These are phyloP conservation scores for Ceuthmochares aereus DNA, from an alignment of 2,113 vertebrate genomes.

Conservation along the genomic window DNA sequence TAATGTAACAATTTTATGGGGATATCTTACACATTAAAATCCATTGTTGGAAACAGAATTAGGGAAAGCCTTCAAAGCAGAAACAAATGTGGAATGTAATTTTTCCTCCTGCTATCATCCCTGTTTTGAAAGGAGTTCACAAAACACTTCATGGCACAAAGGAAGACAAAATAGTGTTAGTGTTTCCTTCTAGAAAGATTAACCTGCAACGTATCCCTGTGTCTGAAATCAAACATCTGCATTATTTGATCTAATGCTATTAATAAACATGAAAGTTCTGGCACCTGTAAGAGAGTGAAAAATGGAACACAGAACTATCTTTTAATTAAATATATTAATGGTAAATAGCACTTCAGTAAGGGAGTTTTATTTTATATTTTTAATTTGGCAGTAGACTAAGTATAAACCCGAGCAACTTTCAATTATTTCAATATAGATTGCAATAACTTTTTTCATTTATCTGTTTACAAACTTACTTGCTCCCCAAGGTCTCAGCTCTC, in stretches of 20 bases:
- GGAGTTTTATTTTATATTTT: slow-evolving; percentile 45
- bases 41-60: background rate
- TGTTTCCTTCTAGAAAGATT: slow-evolving; percentile 38
- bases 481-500: background rate
- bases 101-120: background rate
- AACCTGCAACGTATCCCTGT: background rate
- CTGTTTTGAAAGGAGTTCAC: slow-evolving; percentile 15
- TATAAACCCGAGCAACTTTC: slow-evolving; percentile 20
- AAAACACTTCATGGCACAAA: background rate
- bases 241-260: slow-evolving; percentile 57
- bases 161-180: background rate
- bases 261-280: slow-evolving; percentile 52
- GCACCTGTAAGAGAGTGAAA: slow-evolving; percentile 65
- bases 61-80: background rate
- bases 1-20: background rate
- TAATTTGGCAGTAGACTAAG: slow-evolving; percentile 35
- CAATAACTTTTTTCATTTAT: slow-evolving; percentile 1
- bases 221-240: slow-evolving; percentile 57
- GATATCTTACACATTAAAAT: background rate
- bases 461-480: background rate
- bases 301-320: slow-evolving; percentile 58
- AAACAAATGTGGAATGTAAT: background rate
- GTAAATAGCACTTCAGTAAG: slow-evolving; percentile 34
- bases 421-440: slow-evolving; percentile 17
- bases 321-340: slow-evolving; percentile 66